These are phyloP conservation scores for Eulemur coronatus DNA, from an alignment of 2,797 vertebrate species.

Conservation along the genomic window DNA sequence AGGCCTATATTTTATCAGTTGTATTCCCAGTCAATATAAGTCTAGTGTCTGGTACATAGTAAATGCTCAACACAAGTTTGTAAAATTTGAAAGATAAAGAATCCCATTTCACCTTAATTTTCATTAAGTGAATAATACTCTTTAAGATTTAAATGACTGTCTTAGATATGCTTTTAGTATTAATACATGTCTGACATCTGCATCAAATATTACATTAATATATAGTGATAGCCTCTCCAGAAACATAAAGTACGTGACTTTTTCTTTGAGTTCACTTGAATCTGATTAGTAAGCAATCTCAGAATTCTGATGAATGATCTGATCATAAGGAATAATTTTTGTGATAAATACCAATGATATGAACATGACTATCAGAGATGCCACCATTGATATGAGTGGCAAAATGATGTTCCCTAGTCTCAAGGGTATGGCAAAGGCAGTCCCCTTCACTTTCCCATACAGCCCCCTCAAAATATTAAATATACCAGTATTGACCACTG, in stretches of 20 bases:
- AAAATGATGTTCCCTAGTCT: background rate
- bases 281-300: background rate
- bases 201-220: background rate
- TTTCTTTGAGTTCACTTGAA: background rate
- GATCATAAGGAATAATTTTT: background rate
- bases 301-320: background rate
- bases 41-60: background rate
- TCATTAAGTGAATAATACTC: background rate
- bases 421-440: background rate
- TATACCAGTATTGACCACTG: background rate
- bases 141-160: background rate
- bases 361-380: background rate
- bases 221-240: background rate
- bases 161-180: background rate
- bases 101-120: background rate
- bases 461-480: background rate
- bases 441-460: background rate
- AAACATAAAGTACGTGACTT: background rate
- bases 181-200: background rate
- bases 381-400: background rate
- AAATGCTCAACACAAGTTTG: background rate
- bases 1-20: background rate
- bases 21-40: background rate
- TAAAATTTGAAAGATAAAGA: constrained; percentile 7
- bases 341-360: background rate